Evolutionary conservation across 2,888 invertebrate species (phyloP).

Genomic region (Apodemia mormo): DNA sequence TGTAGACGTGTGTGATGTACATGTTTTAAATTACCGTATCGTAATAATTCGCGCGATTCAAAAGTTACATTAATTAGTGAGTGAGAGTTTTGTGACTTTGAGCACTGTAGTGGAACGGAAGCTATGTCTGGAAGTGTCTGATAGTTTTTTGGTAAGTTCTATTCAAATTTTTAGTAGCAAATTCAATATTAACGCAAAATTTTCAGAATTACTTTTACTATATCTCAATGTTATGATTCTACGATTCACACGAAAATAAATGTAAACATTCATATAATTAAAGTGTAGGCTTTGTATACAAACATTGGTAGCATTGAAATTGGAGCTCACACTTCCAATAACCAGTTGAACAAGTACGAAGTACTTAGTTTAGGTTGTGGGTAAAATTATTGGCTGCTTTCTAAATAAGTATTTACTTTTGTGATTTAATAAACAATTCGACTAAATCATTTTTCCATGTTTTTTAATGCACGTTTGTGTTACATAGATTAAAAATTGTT

Average conservation of each 20-base stretch:
- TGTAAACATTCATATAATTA: too few species aligned
- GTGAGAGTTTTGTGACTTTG: slow-evolving; percentile 50
- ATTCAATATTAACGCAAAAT: background rate
- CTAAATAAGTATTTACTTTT: slow-evolving; percentile 1
- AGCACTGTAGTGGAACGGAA: slow-evolving; percentile 46
- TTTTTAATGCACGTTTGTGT: too few species aligned
- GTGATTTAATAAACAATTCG: background rate
- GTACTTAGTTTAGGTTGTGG: background rate
- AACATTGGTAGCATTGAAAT: slow-evolving; percentile 9
- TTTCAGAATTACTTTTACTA: too few species aligned
- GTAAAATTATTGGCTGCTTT: slow-evolving; percentile 4
- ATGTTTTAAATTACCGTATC: slow-evolving; percentile 30
- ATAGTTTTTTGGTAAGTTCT: slow-evolving; percentile 48
- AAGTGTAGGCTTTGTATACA: background rate
- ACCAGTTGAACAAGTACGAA: background rate
- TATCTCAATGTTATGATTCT: too few species aligned
- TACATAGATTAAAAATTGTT: too few species aligned
- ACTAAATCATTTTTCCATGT: too few species aligned
- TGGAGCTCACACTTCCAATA: background rate
- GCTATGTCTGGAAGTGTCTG: slow-evolving; percentile 44
- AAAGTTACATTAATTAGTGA: slow-evolving; percentile 47
- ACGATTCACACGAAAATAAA: too few species aligned
- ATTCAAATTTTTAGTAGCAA: background rate
- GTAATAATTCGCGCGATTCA: slow-evolving; percentile 42
- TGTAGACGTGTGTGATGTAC: slow-evolving; percentile 32